A percentile compares a stretch with the other conserved stretches of the same genome.
phyloP scores from a whole-genome alignment of 2,797 vertebrate species.

The Gallinago nigripennis region DNA sequence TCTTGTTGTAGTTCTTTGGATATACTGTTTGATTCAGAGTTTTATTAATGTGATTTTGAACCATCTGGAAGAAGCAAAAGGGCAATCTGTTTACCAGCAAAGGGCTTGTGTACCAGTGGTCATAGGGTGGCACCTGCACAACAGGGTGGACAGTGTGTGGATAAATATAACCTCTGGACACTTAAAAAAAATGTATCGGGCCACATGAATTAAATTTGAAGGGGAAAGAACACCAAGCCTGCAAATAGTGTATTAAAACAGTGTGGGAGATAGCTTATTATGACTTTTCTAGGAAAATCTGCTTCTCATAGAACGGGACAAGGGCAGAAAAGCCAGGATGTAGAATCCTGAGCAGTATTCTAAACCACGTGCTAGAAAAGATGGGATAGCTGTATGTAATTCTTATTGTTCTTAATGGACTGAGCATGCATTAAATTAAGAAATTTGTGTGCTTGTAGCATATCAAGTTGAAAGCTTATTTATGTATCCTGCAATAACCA shows the following conservation, averaged over 20 bases:
- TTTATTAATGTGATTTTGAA: neutral
- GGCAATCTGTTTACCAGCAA: neutral
- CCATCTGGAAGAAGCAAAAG: neutral
- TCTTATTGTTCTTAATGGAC: neutral
- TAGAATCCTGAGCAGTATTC: neutral
- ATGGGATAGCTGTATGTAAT: neutral
- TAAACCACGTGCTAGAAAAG: neutral
- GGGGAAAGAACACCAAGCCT: neutral
- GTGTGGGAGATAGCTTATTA: neutral
- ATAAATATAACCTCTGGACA: neutral
- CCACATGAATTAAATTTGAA: neutral
- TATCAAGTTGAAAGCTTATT: neutral
- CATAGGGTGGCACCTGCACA: neutral
- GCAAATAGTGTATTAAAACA: neutral
- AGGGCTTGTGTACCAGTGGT: neutral
- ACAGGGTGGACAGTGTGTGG: neutral
- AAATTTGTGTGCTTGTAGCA: neutral
- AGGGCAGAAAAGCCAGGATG: neutral
- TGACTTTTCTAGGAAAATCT: neutral
- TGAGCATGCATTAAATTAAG: neutral
- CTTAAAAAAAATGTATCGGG: neutral
- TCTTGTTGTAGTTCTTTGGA: neutral
- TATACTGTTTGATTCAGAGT: neutral
- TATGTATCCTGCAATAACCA: neutral
- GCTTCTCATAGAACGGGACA: neutral